Conservation (phyloP, 2,797 vertebrate genomes). For the Iguana delicatissima region DNA sequence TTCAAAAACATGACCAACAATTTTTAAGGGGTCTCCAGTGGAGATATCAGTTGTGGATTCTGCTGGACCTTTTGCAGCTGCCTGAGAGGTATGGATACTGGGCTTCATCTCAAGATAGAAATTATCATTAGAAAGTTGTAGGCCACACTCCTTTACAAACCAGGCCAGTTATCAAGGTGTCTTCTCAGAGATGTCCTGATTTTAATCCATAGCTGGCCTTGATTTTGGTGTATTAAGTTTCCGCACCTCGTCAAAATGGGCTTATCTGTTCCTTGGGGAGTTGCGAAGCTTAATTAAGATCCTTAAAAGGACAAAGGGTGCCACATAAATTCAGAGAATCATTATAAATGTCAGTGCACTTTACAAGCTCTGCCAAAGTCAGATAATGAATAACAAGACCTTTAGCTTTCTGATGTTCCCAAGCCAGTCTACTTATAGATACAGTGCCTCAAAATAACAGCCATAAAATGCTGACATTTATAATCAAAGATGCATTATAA, state of each 20-base stretch:
- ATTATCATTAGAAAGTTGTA: neutral
- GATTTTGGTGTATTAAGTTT: neutral
- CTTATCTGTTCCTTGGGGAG: conserved; percentile 56
- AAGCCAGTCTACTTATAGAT: conserved; percentile 57
- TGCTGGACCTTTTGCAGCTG: neutral
- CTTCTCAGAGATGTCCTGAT: neutral
- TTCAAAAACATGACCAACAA: too few species aligned
- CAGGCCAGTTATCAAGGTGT: neutral
- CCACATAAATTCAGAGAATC: conserved; percentile 66
- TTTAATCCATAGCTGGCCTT: conserved; percentile 29
- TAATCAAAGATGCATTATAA: conserved; percentile 72
- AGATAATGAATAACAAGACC: conserved; percentile 67
- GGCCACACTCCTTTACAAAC: neutral
- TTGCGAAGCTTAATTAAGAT: conserved; percentile 71
- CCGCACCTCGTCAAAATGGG: conserved; percentile 34
- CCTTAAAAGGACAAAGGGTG: conserved; percentile 73
- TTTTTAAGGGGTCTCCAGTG: too few species aligned
- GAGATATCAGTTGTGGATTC: neutral
- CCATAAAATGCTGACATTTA: conserved; percentile 68
- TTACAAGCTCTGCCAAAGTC: conserved; percentile 71
- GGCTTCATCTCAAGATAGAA: neutral
- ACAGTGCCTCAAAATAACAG: conserved; percentile 43
- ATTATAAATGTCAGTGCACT: conserved; percentile 72
- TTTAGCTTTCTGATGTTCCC: conserved; percentile 63
- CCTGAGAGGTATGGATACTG: too few species aligned